Conservation (phyloP, 92 coral and sea anemone species). For the Galaxea fascicularis region DNA sequence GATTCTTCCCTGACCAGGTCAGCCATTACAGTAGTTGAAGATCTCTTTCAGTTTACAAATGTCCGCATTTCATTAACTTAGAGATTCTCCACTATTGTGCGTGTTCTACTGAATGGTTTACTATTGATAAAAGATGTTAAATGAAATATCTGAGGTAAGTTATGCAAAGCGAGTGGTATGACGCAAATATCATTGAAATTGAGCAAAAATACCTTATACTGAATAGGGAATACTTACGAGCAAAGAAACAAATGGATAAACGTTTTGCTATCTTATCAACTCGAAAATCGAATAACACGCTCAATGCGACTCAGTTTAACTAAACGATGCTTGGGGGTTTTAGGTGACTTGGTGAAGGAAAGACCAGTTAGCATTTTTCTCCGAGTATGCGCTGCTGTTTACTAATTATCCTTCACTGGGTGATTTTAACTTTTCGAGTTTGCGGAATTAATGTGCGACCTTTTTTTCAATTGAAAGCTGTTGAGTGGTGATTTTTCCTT, state of each 20-base stretch:
- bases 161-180: conserved; percentile 14
- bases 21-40: neutral
- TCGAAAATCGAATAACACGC: neutral
- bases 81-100: neutral
- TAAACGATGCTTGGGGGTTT: neutral
- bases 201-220: neutral
- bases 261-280: neutral
- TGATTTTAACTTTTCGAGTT: no score
- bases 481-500: no score
- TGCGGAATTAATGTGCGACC: no score
- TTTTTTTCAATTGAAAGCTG: no score
- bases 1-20: neutral
- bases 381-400: neutral
- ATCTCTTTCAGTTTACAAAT: neutral
- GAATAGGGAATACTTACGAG: neutral
- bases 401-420: no score
- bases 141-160: conserved; percentile 16
- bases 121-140: neutral
- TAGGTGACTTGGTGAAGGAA: neutral
- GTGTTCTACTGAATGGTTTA: conserved; percentile 8
- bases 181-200: conserved; percentile 16
- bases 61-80: neutral
- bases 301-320: neutral
- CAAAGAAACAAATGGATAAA: conserved; percentile 12
- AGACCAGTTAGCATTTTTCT: neutral